These are phyloP conservation scores for Bufotes viridis DNA, from an alignment of 2,797 vertebrate genomes.

Conservation along the genomic window DNA sequence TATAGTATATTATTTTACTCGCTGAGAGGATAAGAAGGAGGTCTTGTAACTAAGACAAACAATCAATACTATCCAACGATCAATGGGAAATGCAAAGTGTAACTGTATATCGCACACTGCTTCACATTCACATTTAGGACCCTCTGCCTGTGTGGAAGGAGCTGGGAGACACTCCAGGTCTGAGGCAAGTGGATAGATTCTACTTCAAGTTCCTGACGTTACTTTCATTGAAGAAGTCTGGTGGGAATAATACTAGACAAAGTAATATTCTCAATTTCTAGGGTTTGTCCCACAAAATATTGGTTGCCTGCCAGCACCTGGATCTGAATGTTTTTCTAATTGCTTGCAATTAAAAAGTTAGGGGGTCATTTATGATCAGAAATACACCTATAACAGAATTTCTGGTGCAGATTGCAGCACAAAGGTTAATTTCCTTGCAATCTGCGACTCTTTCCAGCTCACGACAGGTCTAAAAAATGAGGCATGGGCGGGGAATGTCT, in stretches of 20 bases:
- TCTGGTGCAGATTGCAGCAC: too few relatives aligned
- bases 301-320: too few relatives aligned
- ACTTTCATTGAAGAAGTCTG: background rate
- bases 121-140: constrained; percentile 73
- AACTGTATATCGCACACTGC: constrained; percentile 69
- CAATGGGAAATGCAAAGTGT: constrained; percentile 75
- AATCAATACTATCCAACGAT: constrained; percentile 67
- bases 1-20: constrained; percentile 53
- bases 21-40: constrained; percentile 50
- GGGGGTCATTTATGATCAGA: too few relatives aligned
- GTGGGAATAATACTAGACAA: background rate
- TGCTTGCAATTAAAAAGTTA: too few relatives aligned
- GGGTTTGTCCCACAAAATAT: too few relatives aligned
- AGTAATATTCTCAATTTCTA: too few relatives aligned
- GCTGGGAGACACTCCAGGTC: constrained; percentile 74
- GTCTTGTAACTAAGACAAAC: constrained; percentile 63
- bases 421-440: too few relatives aligned
- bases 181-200: constrained; percentile 73
- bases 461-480: too few relatives aligned
- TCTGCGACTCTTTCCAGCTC: too few relatives aligned
- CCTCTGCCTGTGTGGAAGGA: constrained; percentile 71
- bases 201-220: constrained; percentile 66
- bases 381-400: too few relatives aligned
- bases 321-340: too few relatives aligned
- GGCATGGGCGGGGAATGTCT: too few relatives aligned